Conservation (phyloP, 2,888 invertebrate genomes). For the Brenthis ino region DNA sequence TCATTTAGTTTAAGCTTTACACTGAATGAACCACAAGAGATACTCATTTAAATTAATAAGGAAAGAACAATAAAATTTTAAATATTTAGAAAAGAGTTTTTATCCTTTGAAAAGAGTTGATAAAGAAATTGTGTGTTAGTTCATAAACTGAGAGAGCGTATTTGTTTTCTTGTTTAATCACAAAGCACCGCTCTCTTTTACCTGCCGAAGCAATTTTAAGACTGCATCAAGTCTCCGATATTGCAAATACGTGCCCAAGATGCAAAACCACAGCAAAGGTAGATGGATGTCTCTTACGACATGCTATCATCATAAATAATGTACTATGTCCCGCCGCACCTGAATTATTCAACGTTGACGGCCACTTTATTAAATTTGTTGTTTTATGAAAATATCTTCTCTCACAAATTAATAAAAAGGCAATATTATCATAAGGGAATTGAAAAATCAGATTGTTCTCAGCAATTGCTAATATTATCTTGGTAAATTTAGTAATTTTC, state of each 20-base stretch:
- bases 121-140: conserved; percentile 9
- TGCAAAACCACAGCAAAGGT: conserved; percentile 75
- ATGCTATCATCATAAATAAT: conserved; percentile 80
- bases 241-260: conserved; percentile 70
- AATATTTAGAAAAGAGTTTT: conserved; percentile 1
- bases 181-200: conserved; percentile 34
- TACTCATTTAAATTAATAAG: too few relatives aligned
- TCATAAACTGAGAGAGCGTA: conserved; percentile 14
- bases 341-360: conserved; percentile 78
- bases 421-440: conserved; percentile 42
- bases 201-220: conserved; percentile 40
- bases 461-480: conserved; percentile 37
- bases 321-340: conserved; percentile 65
- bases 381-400: conserved; percentile 68
- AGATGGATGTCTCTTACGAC: conserved; percentile 70
- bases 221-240: conserved; percentile 56
- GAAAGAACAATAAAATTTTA: too few relatives aligned
- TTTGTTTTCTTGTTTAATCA: conserved; percentile 29
- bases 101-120: conserved; percentile 4
- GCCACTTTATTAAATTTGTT: conserved; percentile 80
- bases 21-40: too few relatives aligned
- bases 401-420: conserved; percentile 55
- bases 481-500: conserved; percentile 33
- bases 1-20: too few relatives aligned
- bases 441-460: conserved; percentile 40